A percentile compares a stretch with the other conserved stretches of the same genome.
phyloP scores from a whole-genome alignment of 2,888 invertebrate species.

The Nemotelus pantherinus region DNA sequence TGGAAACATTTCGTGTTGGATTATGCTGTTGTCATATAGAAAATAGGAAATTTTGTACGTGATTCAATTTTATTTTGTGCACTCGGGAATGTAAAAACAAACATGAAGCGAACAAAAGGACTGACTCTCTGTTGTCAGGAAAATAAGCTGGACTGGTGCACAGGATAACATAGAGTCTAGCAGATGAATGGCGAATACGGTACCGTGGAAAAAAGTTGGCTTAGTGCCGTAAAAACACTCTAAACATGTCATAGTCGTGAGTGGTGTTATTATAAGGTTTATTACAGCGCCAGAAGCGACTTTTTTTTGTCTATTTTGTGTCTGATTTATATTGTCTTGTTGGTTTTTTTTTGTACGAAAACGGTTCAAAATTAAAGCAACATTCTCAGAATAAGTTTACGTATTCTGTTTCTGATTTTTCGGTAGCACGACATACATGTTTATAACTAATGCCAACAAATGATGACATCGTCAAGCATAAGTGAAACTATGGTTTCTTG shows the following conservation, averaged over 20 bases:
- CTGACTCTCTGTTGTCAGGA: not conserved
- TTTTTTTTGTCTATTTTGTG: slow-evolving; percentile 1
- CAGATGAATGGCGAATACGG: slow-evolving; percentile 10
- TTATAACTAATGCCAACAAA: too few species aligned
- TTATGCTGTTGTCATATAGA: slow-evolving; percentile 48
- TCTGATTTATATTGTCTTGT: not conserved
- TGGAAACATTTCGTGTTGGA: slow-evolving; percentile 48
- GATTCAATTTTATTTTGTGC: slow-evolving; percentile 48
- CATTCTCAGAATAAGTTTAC: too few species aligned
- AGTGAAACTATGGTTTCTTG: too few species aligned
- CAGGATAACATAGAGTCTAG: not conserved
- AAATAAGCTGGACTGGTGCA: not conserved
- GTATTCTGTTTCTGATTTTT: too few species aligned
- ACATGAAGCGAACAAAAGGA: slow-evolving; percentile 31
- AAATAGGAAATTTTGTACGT: slow-evolving; percentile 49
- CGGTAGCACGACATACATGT: too few species aligned
- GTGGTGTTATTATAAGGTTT: slow-evolving; percentile 32
- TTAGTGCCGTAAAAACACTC: slow-evolving; percentile 43
- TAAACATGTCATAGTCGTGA: slow-evolving; percentile 42
- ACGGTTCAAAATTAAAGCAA: too few species aligned
- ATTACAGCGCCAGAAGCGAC: slow-evolving; percentile 21
- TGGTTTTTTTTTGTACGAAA: too few species aligned
- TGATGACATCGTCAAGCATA: too few species aligned
- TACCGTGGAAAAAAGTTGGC: slow-evolving; percentile 30
- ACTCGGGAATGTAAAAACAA: slow-evolving; percentile 45